These are phyloP conservation scores for Grammomys dolichurus DNA, from an alignment of 2,113 vertebrate genomes.

Conservation along the genomic window DNA sequence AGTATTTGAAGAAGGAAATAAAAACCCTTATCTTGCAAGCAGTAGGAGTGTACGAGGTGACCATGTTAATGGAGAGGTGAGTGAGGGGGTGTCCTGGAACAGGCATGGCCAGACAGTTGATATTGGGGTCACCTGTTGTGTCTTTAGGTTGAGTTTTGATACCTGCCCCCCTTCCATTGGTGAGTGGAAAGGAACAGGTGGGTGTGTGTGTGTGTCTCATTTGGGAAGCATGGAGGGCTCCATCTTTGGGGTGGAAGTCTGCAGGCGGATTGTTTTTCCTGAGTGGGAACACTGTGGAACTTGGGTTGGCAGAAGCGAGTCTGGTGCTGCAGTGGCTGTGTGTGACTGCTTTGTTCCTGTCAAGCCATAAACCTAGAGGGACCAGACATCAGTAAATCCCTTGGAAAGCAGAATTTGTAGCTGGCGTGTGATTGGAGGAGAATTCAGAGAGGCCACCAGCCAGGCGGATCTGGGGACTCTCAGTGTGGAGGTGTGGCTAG, in stretches of 20 bases:
- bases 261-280: neutral
- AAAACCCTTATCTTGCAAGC: neutral
- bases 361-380: neutral
- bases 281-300: neutral
- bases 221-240: neutral
- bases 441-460: neutral
- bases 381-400: neutral
- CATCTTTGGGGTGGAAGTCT: neutral
- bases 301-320: neutral
- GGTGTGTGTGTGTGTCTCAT: too few species aligned
- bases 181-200: fast-evolving
- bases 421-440: neutral
- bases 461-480: neutral
- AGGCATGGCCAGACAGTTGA: neutral
- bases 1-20: neutral
- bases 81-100: fast-evolving
- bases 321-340: neutral
- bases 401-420: fast-evolving
- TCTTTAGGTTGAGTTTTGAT: neutral
- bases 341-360: neutral
- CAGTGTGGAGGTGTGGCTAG: neutral
- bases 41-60: neutral
- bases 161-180: fast-evolving
- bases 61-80: neutral
- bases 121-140: neutral